Base-by-base conservation (phyloP, 2,888 invertebrate species). In the Amiota mariae region DNA sequence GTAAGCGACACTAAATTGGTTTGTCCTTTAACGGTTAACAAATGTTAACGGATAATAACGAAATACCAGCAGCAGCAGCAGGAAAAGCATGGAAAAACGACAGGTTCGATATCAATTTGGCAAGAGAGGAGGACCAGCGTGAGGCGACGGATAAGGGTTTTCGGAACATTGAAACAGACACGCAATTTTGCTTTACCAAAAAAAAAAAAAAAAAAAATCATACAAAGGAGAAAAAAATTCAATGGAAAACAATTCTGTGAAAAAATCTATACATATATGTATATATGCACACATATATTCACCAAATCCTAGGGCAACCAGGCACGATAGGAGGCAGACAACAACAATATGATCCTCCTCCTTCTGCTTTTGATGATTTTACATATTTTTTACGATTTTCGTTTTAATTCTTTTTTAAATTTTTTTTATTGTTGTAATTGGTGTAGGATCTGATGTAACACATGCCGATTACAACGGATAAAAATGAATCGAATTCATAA, bases 1-100 rank as follows among this genome's bases (percentile, higher is more conserved):
- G 80, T 80, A 81, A 83, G 80, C 81, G 82, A 81, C 80, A 81
- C 80, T 86, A 84, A 88, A 88, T 87, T 86, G 88, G 82, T 81
- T 82, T 87, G 86, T 86, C 80, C 76, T 66, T 51, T 56, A 59
- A 70, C 54, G 46, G 13, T 67, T 71, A 68, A 71, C 63, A 68
- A 57, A 73, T 51, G 59, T 59, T 59, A 59, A 59, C 59, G 59
- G 59, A 59, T 59, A 59, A 59, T 54, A 59, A 59, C 11, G 20
- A 59, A 59, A 59, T 59, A 59, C 18, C 59, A 59, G 59, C 20
- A 12, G n/a, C 13, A 12, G 3, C 54, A n/a, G n/a, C 54, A 54
- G 54, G 54, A 12, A 54, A 12, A 54, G 13, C n/a, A 8, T 2
- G 54, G 54, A 12, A 54, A 12, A 54, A 3, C n/a, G 54, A 3